A percentile compares a stretch with the other conserved stretches of the same genome.
phyloP scores from a whole-genome alignment of 2,797 vertebrate species.

The Alca torda region DNA sequence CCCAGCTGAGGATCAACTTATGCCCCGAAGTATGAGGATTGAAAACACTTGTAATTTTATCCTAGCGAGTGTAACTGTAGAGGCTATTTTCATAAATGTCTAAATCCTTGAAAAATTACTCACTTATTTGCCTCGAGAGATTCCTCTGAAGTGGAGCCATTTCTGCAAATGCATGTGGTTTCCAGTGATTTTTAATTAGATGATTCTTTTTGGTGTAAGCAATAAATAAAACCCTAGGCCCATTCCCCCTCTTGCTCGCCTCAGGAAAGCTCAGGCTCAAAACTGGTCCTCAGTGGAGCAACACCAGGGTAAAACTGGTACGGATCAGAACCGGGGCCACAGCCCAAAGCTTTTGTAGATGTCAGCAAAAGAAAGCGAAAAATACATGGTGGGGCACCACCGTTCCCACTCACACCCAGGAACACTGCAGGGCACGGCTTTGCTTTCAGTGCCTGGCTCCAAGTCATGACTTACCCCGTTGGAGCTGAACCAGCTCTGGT shows the following conservation, averaged over 20 bases:
- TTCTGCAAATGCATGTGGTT: constrained; percentile 51
- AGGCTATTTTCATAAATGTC: constrained; percentile 42
- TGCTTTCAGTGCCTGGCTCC: neutral
- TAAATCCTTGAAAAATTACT: constrained; percentile 40
- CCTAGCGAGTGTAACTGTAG: neutral
- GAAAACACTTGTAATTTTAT: constrained; percentile 51
- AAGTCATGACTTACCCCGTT: neutral
- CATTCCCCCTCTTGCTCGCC: neutral
- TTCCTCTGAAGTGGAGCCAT: constrained; percentile 29
- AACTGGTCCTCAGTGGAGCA: neutral
- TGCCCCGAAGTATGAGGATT: constrained; percentile 11
- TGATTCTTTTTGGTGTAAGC: constrained; percentile 20
- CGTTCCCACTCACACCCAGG: fast-evolving
- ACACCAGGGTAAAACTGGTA: neutral
- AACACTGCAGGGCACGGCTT: neutral
- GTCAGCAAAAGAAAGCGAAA: neutral
- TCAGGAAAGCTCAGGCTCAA: neutral
- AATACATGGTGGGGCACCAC: neutral
- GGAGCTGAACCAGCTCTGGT: neutral
- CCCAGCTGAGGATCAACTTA: constrained; percentile 39
- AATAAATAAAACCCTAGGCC: neutral
- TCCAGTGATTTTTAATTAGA: constrained; percentile 52
- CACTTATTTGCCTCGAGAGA: constrained; percentile 44
- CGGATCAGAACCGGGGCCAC: neutral
- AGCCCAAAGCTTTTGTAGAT: neutral